These are phyloP conservation scores for Catharus ustulatus DNA, from an alignment of 2,797 vertebrate genomes.

Conservation along the genomic window DNA sequence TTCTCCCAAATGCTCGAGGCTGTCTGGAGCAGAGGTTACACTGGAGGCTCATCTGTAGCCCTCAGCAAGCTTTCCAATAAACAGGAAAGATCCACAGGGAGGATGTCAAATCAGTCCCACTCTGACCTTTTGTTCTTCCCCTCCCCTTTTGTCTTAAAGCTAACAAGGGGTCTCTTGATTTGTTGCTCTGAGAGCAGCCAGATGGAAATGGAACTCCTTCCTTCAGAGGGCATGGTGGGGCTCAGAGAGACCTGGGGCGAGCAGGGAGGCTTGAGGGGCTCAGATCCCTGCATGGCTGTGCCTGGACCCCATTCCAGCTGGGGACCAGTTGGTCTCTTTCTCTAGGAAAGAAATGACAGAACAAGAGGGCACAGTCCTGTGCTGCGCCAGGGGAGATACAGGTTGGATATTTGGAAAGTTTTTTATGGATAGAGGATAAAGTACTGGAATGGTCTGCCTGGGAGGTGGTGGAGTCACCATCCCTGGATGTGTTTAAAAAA, in stretches of 20 bases:
- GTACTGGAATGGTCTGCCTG: neutral
- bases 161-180: neutral
- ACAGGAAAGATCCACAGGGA: neutral
- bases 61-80: slow-evolving; percentile 31
- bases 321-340: neutral
- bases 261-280: neutral
- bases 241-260: rapidly evolving
- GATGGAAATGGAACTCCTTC: neutral
- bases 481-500: neutral
- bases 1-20: neutral
- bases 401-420: neutral
- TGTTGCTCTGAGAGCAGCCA: neutral
- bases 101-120: neutral
- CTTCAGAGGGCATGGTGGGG: rapidly evolving
- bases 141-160: slow-evolving; percentile 3
- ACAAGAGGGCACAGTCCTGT: neutral
- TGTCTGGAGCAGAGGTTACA: slow-evolving; percentile 25
- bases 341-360: neutral
- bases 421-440: neutral
- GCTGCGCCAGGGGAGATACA: neutral
- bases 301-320: neutral
- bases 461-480: neutral
- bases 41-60: neutral
- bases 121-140: slow-evolving; percentile 40
- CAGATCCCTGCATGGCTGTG: neutral